phyloP scores from a whole-genome alignment of 2,888 invertebrate genomes.

The Papilio elwesi region DNA sequence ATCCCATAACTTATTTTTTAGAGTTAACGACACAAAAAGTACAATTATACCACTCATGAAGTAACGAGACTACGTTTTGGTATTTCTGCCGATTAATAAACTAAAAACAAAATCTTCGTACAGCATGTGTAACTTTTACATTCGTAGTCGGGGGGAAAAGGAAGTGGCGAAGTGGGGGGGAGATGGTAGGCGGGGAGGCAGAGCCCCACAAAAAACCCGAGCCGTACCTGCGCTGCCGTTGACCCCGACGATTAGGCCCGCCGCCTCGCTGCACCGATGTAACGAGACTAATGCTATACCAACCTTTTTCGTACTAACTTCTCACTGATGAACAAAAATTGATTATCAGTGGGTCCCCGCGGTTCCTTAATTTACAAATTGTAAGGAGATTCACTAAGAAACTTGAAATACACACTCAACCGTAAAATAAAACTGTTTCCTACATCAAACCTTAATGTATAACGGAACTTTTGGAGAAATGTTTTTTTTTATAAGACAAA shows the following conservation, averaged over 20 bases:
- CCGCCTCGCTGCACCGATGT: slow-evolving; percentile 58
- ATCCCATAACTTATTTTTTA: no score
- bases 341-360: slow-evolving; percentile 45
- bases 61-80: not conserved
- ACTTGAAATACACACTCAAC: no score
- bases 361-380: slow-evolving; percentile 38
- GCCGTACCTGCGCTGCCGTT: slow-evolving; percentile 79
- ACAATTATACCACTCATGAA: not conserved
- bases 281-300: slow-evolving; percentile 57
- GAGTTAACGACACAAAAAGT: no score
- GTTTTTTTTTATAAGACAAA: no score
- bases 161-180: slow-evolving; percentile 53
- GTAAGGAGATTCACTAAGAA: not conserved
- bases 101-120: slow-evolving; percentile 49
- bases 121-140: slow-evolving; percentile 55
- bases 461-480: no score
- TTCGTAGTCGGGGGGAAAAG: slow-evolving; percentile 56
- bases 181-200: slow-evolving; percentile 52
- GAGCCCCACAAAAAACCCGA: slow-evolving; percentile 67
- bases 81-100: slow-evolving; percentile 21
- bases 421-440: no score
- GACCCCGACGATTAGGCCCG: slow-evolving; percentile 75
- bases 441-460: no score
- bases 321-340: slow-evolving; percentile 50
- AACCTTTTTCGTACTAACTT: slow-evolving; percentile 46